Base-by-base conservation (phyloP, 2,888 invertebrate species). In the Drosophila borborema region DNA sequence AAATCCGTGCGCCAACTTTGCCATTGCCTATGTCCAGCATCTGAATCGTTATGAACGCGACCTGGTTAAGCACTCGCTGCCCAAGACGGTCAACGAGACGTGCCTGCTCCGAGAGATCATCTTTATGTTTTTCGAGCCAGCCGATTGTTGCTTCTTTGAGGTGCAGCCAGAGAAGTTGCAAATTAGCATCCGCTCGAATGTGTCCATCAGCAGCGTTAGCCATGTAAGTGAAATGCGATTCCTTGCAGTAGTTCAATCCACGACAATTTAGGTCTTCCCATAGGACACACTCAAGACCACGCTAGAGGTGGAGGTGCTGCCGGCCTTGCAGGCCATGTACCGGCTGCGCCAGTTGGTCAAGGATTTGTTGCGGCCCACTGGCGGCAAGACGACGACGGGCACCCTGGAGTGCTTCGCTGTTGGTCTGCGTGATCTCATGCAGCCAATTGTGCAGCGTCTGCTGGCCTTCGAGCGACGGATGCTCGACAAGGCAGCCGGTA, bases 401-500 rank as follows among this genome's bases (percentile, higher is more conserved):
- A 94, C 94, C 0, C 92, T 94, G 60, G 93, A 94, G 80, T 93
- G 93, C 59, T 94, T 94, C 82, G 93, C 93, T 23, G 89, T 92
- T 23, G 93, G 92, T 20, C 72, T 94, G 16, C 81, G 91, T 16
- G 89, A 93, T 45, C 91, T 94, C 60, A 76, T 94, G 3, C 74
- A 86, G 14, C 92, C 93, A 34, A 91, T 94, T 46, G 91, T 91
- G 65, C 68, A 80, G 40, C 82, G 90, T 20, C 74, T 94, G 41
- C 68, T 93, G 41, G 74, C 83, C 4, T 91, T 92, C 43, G 94
- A 94, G 74, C 84, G 86, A 10, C 83, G 88, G 59, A 77, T 94
- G 12, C 90, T 93, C 77, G 85, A 69, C 8, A 16, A 8, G 23
- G 23, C 51, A 5, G 34, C 28, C 2, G 41, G 55, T 31, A 41